These are phyloP conservation scores for Zapornia atra DNA, from an alignment of 2,113 vertebrate species.

Conservation along the genomic window DNA sequence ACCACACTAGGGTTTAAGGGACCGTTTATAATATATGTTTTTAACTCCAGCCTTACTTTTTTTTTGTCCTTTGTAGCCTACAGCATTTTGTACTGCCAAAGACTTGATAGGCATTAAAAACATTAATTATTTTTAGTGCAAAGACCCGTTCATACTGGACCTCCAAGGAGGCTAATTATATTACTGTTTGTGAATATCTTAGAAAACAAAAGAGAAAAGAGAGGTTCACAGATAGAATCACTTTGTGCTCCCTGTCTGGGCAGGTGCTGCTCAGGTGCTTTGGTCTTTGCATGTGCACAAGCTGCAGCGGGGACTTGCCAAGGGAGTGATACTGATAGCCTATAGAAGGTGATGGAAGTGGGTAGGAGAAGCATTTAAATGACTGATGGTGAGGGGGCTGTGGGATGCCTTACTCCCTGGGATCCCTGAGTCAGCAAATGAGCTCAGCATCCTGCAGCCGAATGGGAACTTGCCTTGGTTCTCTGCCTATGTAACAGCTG, in stretches of 20 bases:
- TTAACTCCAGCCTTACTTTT: constrained; percentile 30
- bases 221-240: neutral
- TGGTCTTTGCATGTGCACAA: neutral
- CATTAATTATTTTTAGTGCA: constrained; percentile 35
- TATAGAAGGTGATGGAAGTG: neutral
- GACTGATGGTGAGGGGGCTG: no score
- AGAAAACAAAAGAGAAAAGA: constrained; percentile 10
- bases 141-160: neutral
- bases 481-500: neutral
- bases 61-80: constrained; percentile 38
- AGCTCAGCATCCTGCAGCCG: neutral
- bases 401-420: neutral
- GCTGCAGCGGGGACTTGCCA: neutral
- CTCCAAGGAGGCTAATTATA: constrained; percentile 1
- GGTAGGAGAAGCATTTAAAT: no score
- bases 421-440: neutral
- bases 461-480: fast-evolving
- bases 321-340: neutral
- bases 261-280: neutral
- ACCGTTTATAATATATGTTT: constrained; percentile 51
- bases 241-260: neutral
- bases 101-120: constrained; percentile 27
- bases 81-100: constrained; percentile 45
- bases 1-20: constrained; percentile 47
- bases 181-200: neutral